Percentiles rank a stretch among this genome's conserved stretches.
Conservation (phyloP, 2,113 vertebrate genomes). For the Thamnaconus septentrionalis region DNA sequence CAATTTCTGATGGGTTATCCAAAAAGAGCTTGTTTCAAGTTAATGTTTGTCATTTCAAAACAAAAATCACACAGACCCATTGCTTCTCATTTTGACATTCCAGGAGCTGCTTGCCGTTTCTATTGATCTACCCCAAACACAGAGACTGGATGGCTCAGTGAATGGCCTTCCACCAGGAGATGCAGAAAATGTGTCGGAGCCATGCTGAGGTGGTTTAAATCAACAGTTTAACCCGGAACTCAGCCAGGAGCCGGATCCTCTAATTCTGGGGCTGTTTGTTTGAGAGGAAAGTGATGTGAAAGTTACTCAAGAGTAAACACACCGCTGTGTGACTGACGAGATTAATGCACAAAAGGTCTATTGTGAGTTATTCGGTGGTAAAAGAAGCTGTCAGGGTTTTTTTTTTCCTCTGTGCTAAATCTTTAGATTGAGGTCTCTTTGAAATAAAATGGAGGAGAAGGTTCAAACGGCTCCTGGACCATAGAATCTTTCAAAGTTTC, state of each 20-base stretch:
- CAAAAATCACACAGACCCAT: conserved; percentile 37
- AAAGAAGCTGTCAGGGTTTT: background rate
- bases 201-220: conserved; percentile 15
- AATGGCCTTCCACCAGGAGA: conserved; percentile 21
- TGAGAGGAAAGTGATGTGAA: no score
- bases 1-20: no score
- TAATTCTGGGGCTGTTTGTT: no score
- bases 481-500: no score
- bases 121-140: conserved; percentile 30
- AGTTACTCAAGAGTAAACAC: no score
- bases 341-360: conserved; percentile 7
- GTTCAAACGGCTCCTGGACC: no score
- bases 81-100: conserved; percentile 13
- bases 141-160: conserved; percentile 1
- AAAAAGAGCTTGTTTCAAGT: no score
- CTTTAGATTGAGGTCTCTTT: no score
- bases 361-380: background rate
- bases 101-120: conserved; percentile 19
- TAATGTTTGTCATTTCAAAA: no score
- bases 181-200: conserved; percentile 10
- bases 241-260: no score
- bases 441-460: no score
- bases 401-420: no score
- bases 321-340: background rate
- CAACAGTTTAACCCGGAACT: conserved; percentile 21